These are phyloP conservation scores for Melanophora roralis DNA, from an alignment of 2,888 invertebrate genomes.

Conservation along the genomic window DNA sequence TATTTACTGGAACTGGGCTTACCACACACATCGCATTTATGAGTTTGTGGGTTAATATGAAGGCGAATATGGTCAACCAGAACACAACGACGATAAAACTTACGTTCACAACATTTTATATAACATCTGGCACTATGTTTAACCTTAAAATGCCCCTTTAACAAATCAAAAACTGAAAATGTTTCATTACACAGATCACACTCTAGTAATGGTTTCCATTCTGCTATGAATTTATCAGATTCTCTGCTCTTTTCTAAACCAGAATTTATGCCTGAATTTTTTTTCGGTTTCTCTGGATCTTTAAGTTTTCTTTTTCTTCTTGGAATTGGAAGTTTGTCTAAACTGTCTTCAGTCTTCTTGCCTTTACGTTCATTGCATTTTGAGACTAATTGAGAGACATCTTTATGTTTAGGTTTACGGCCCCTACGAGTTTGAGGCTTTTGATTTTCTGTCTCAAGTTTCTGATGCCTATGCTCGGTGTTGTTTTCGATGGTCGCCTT, in stretches of 20 bases:
- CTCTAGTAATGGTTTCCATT: conserved; percentile 61
- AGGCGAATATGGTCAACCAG: conserved; percentile 65
- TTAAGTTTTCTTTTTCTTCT: no score
- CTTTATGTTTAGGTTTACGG: no score
- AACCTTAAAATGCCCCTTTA: conserved; percentile 63
- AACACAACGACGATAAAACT: conserved; percentile 64
- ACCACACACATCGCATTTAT: conserved; percentile 64
- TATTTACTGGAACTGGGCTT: conserved; percentile 62
- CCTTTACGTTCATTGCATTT: no score
- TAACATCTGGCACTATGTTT: conserved; percentile 63
- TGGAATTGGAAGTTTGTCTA: no score
- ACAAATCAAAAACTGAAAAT: conserved; percentile 53
- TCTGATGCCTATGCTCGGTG: no score
- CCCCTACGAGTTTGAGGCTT: no score
- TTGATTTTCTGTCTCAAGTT: conserved; percentile 26
- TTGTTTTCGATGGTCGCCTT: no score
- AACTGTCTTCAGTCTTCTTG: no score
- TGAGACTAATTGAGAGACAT: no score
- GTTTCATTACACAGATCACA: conserved; percentile 62
- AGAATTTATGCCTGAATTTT: no score
- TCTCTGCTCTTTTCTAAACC: no score
- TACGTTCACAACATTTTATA: conserved; percentile 65
- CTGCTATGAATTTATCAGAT: conserved; percentile 53
- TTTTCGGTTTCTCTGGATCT: no score
- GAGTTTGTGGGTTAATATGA: conserved; percentile 65